phyloP scores from a whole-genome alignment of 2,888 invertebrate species.

The Pandemis corylana region DNA sequence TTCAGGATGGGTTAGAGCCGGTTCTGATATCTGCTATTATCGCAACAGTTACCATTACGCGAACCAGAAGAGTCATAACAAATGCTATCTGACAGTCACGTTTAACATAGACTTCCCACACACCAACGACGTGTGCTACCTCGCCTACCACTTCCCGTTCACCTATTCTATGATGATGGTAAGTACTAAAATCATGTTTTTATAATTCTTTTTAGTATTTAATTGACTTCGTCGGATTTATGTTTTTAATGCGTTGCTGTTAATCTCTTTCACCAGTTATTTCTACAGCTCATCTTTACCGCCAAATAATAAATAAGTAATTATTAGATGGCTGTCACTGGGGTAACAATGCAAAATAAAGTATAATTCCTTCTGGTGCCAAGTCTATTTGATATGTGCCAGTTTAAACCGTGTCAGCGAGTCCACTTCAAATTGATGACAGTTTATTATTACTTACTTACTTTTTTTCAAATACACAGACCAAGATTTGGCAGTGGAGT shows the following conservation, averaged over 20 bases:
- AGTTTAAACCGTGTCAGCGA: no score
- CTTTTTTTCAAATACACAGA: conserved; percentile 66
- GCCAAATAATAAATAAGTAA: not conserved
- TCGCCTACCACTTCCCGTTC: conserved; percentile 95
- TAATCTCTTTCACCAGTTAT: no score
- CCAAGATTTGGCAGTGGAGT: conserved; percentile 86
- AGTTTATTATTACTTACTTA: no score
- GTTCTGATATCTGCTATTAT: conserved; percentile 92
- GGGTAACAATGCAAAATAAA: no score
- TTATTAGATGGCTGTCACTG: no score
- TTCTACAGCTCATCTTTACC: no score
- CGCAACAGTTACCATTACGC: conserved; percentile 89
- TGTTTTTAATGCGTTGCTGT: no score
- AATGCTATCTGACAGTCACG: conserved; percentile 90
- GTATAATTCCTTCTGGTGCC: no score
- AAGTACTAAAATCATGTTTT: conserved; percentile 43
- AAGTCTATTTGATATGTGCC: no score
- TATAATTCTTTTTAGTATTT: not conserved
- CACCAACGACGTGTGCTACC: conserved; percentile 91
- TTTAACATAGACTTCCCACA: conserved; percentile 92
- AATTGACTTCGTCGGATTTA: not conserved
- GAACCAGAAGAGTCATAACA: conserved; percentile 80
- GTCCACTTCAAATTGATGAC: no score
- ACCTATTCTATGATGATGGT: conserved; percentile 92
- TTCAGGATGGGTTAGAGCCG: conserved; percentile 89